phyloP scores from a whole-genome alignment of 2,888 invertebrate species.

The Dicycla oo region DNA sequence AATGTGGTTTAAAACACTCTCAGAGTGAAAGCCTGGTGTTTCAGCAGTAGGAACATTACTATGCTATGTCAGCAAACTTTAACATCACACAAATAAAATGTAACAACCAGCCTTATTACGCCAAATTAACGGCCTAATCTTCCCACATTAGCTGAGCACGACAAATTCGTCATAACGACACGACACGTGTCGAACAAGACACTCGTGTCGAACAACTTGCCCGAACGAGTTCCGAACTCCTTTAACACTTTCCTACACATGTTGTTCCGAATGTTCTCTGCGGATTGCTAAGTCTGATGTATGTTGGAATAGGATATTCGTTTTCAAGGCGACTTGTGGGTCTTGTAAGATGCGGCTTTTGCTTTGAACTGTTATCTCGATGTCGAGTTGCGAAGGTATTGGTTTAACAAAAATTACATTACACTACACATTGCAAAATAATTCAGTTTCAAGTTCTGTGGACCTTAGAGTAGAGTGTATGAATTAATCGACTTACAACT shows the following conservation, averaged over 20 bases:
- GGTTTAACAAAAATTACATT: not conserved
- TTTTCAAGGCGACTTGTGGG: conserved; percentile 25
- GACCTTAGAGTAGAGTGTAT: not conserved
- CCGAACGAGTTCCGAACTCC: conserved; percentile 61
- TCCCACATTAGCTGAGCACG: conserved; percentile 32
- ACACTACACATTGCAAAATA: not conserved
- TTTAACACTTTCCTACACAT: conserved; percentile 62
- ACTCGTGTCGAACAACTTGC: conserved; percentile 57
- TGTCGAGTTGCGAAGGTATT: not conserved
- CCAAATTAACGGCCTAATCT: conserved; percentile 41
- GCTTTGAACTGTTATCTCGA: conserved; percentile 28
- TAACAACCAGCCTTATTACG: conserved; percentile 34
- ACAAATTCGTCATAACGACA: conserved; percentile 58
- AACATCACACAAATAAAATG: conserved; percentile 18
- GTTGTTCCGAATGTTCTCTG: conserved; percentile 49
- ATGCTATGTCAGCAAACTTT: not conserved
- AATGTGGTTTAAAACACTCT: not conserved
- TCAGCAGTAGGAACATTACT: no score
- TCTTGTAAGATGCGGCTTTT: conserved; percentile 19
- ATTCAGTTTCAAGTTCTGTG: not conserved
- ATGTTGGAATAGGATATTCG: conserved; percentile 47
- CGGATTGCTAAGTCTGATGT: conserved; percentile 56
- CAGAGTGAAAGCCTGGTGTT: not conserved
- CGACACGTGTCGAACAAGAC: conserved; percentile 64
- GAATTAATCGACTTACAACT: not conserved